Percentiles rank a stretch among this genome's conserved stretches.
These are phyloP conservation scores for Calameuta idolon DNA, from an alignment of 2,888 invertebrate genomes.

Conservation along the genomic window DNA sequence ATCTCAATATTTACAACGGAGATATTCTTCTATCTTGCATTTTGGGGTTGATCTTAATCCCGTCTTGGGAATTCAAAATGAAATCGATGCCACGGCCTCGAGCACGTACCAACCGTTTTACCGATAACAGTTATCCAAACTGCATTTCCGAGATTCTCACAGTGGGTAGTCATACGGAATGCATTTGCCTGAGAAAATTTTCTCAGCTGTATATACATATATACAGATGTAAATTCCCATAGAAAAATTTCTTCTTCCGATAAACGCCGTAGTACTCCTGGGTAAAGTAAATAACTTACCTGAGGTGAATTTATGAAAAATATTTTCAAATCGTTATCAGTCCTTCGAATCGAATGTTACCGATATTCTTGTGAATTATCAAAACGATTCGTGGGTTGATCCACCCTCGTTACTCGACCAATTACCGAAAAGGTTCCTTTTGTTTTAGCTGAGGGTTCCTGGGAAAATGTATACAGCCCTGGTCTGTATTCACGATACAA, in stretches of 20 bases:
- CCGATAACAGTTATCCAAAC: conserved; percentile 31
- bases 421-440: background rate
- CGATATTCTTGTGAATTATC: background rate
- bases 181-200: conserved; percentile 1
- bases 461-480: background rate
- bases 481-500: background rate
- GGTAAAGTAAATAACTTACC: background rate
- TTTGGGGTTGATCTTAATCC: conserved; percentile 2
- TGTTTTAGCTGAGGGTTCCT: background rate
- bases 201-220: background rate
- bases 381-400: background rate
- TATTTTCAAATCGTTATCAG: background rate
- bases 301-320: background rate
- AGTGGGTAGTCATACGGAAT: conserved; percentile 1
- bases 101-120: conserved; percentile 18
- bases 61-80: conserved; percentile 23
- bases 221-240: no score
- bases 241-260: background rate
- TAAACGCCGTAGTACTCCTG: background rate
- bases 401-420: background rate
- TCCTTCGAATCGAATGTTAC: background rate
- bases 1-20: background rate
- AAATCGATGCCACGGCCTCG: conserved; percentile 24
- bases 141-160: conserved; percentile 24
- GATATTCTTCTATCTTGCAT: background rate